Evolutionary conservation across 1,140 invertebrate species (phyloP).

Genomic region (Trachymyrmex cornetzi): DNA sequence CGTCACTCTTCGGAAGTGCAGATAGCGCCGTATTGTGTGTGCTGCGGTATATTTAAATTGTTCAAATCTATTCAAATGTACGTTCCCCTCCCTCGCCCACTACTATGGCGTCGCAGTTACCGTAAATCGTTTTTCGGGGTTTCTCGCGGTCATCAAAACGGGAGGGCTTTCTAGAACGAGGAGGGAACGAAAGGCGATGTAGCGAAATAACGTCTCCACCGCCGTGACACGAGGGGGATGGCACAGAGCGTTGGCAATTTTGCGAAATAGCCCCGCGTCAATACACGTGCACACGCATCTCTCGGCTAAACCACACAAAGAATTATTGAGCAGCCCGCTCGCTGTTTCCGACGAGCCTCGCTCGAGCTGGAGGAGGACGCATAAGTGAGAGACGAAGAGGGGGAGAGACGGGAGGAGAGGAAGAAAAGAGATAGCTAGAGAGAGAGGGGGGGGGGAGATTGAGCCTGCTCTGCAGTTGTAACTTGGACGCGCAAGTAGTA

Average conservation of each 20-base stretch:
- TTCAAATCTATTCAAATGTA: conserved; percentile 27
- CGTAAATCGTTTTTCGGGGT: conserved; percentile 30
- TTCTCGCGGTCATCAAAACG: conserved; percentile 39
- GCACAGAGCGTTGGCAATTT: conserved; percentile 63
- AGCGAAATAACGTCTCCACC: conserved; percentile 54
- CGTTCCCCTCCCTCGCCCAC: not conserved
- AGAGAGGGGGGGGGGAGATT: not conserved
- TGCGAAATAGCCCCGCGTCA: conserved; percentile 61
- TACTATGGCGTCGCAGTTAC: not conserved
- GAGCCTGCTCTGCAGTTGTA: conserved; percentile 57
- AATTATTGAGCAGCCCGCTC: conserved; percentile 72
- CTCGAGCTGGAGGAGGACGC: conserved; percentile 39
- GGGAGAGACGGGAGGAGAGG: not conserved
- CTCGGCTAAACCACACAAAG: conserved; percentile 71
- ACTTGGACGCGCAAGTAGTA: conserved; percentile 73
- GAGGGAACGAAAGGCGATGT: conserved; percentile 12
- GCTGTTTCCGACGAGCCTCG: conserved; percentile 61
- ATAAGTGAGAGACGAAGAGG: conserved; percentile 58
- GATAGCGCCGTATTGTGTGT: not conserved
- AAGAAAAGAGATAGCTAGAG: not conserved
- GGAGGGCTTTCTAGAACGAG: not conserved
- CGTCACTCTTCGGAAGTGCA: not conserved
- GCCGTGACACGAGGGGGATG: conserved; percentile 62
- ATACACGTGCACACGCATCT: conserved; percentile 63
- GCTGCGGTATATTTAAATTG: conserved; percentile 3